Percentiles rank a stretch among this genome's conserved stretches.
These are phyloP conservation scores for Drosophila leontia DNA, from an alignment of 1,140 invertebrate genomes.

Conservation along the genomic window DNA sequence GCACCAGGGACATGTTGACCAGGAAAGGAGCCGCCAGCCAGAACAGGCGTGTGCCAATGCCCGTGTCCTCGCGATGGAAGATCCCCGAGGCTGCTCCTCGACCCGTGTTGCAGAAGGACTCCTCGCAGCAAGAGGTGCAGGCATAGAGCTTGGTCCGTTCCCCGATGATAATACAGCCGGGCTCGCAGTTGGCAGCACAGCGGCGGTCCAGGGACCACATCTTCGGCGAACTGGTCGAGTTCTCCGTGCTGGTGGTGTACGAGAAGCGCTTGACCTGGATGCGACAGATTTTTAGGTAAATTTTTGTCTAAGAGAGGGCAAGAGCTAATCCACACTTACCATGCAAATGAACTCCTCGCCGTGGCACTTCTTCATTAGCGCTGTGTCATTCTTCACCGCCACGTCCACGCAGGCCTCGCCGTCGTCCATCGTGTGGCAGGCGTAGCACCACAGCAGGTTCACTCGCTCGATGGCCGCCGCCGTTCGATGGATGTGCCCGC, in stretches of 20 bases:
- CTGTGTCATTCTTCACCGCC: slow-evolving; percentile 87
- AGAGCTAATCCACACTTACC: slow-evolving; percentile 85
- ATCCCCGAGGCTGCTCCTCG: slow-evolving; percentile 70
- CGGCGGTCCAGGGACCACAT: slow-evolving; percentile 93
- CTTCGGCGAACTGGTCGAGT: slow-evolving; percentile 90
- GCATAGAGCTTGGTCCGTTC: slow-evolving; percentile 94
- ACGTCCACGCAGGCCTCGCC: slow-evolving; percentile 88
- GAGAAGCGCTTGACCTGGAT: slow-evolving; percentile 92
- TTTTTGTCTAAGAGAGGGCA: neutral
- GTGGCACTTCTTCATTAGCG: slow-evolving; percentile 89
- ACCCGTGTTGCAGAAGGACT: slow-evolving; percentile 91
- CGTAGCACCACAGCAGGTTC: slow-evolving; percentile 92
- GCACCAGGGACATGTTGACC: slow-evolving; percentile 71
- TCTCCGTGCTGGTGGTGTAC: slow-evolving; percentile 92
- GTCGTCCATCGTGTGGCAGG: slow-evolving; percentile 90
- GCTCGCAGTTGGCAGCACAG: slow-evolving; percentile 92
- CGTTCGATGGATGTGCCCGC: slow-evolving; percentile 88
- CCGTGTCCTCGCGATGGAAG: slow-evolving; percentile 76
- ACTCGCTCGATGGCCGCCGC: slow-evolving; percentile 89
- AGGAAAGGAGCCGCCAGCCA: slow-evolving; percentile 71
- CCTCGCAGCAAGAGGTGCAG: slow-evolving; percentile 92
- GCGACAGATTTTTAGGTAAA: neutral
- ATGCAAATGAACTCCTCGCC: slow-evolving; percentile 91
- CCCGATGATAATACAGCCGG: slow-evolving; percentile 93
- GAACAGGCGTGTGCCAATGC: slow-evolving; percentile 72